Percentiles rank a stretch among this genome's conserved stretches.
Conservation (phyloP, 2,888 invertebrate species). For the Apamea sordens region DNA sequence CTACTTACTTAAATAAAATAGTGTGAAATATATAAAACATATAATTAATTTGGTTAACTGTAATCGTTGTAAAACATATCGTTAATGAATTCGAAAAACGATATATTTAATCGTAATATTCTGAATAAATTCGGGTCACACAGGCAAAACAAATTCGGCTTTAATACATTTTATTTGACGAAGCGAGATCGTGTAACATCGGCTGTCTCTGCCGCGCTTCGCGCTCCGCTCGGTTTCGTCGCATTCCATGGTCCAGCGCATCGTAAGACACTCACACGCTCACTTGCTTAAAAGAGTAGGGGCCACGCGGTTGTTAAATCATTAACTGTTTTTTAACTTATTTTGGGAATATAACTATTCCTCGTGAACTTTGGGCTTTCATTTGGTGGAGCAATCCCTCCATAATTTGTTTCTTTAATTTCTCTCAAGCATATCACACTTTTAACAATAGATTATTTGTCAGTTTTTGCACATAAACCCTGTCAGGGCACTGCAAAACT, state of each 20-base stretch:
- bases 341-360: too few relatives aligned
- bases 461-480: background rate
- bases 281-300: background rate
- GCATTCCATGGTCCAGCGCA: too few relatives aligned
- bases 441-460: too few relatives aligned
- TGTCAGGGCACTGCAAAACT: background rate
- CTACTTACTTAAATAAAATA: background rate
- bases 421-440: background rate
- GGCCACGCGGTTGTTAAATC: too few relatives aligned
- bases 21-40: background rate
- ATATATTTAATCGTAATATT: background rate
- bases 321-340: too few relatives aligned
- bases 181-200: too few relatives aligned
- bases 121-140: background rate
- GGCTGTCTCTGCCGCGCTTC: too few relatives aligned
- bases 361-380: too few relatives aligned
- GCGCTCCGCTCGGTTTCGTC: too few relatives aligned
- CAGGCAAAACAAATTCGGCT: background rate
- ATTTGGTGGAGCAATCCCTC: too few relatives aligned
- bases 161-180: background rate
- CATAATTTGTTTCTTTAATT: too few relatives aligned
- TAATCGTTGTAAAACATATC: background rate
- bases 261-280: background rate
- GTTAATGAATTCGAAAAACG: background rate
- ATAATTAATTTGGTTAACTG: background rate